Conservation (phyloP, 30 jellyfish, hydroid and myxozoan genomes). For the Aurelia coerulea region DNA sequence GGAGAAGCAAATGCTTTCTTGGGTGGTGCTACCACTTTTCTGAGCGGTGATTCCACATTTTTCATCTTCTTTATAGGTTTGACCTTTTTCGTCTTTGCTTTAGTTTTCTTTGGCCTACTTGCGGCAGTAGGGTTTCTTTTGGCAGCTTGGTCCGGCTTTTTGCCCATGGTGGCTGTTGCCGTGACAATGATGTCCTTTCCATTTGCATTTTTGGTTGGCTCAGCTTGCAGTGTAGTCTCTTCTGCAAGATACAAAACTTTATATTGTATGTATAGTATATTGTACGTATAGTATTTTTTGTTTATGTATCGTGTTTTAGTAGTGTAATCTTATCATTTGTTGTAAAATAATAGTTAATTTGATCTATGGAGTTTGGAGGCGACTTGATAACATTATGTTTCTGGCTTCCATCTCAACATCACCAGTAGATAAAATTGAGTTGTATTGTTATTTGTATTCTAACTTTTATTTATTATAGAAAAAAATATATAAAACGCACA, state of each 20-base stretch:
- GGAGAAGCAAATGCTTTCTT: constrained; percentile 34
- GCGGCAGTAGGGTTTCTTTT: constrained; percentile 44
- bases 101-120: constrained; percentile 13
- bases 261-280: too few relatives aligned
- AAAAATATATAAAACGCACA: too few relatives aligned
- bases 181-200: constrained; percentile 62
- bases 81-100: constrained; percentile 1
- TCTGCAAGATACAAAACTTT: neutral
- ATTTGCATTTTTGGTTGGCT: constrained; percentile 41
- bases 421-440: neutral
- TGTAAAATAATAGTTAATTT: too few relatives aligned
- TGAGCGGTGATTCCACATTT: constrained; percentile 16
- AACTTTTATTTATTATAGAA: too few relatives aligned
- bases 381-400: too few relatives aligned
- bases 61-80: neutral
- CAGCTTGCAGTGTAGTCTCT: neutral
- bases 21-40: constrained; percentile 8
- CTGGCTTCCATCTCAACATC: neutral
- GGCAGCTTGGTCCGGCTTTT: constrained; percentile 14
- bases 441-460: too few relatives aligned
- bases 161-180: constrained; percentile 73
- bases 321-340: too few relatives aligned
- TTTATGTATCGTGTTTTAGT: too few relatives aligned
- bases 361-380: too few relatives aligned
- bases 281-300: too few relatives aligned